Conservation (phyloP, 2,888 invertebrate genomes). For the Idaea dimidiata region DNA sequence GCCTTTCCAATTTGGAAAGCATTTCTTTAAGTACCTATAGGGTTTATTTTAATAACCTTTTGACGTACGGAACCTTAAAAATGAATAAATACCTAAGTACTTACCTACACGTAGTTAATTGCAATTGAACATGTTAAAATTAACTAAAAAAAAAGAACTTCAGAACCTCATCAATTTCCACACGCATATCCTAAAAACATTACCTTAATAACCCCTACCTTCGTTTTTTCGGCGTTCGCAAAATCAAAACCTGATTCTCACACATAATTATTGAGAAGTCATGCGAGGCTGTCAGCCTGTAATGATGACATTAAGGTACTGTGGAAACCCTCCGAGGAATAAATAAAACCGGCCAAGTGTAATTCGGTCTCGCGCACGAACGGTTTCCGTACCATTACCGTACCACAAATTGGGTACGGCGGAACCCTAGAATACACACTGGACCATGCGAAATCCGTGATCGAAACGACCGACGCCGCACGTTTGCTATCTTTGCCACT, state of each 20-base stretch:
- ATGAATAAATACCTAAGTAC: not conserved
- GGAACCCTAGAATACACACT: too few relatives aligned
- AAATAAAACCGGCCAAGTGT: too few relatives aligned
- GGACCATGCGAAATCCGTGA: too few relatives aligned
- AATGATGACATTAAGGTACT: slow-evolving; percentile 34
- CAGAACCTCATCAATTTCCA: slow-evolving; percentile 1
- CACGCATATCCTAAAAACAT: slow-evolving; percentile 10
- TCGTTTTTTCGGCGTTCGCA: slow-evolving; percentile 24
- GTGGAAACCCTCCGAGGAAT: slow-evolving; percentile 34
- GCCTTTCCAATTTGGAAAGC: too few relatives aligned
- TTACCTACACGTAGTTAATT: not conserved
- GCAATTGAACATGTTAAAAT: not conserved
- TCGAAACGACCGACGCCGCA: too few relatives aligned
- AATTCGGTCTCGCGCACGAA: too few relatives aligned
- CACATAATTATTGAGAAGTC: slow-evolving; percentile 25
- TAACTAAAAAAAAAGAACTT: not conserved
- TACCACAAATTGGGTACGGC: too few relatives aligned
- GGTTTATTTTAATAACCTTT: too few relatives aligned
- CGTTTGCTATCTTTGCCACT: too few relatives aligned
- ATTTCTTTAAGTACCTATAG: too few relatives aligned
- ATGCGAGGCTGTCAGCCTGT: slow-evolving; percentile 24
- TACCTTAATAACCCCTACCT: slow-evolving; percentile 21
- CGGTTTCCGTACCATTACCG: too few relatives aligned
- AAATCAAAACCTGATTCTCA: slow-evolving; percentile 31
- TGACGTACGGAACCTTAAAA: not conserved